Percentiles rank a stretch among this genome's conserved stretches.
Conservation (phyloP, 2,888 invertebrate genomes). For the Malthinus flaveolus region DNA sequence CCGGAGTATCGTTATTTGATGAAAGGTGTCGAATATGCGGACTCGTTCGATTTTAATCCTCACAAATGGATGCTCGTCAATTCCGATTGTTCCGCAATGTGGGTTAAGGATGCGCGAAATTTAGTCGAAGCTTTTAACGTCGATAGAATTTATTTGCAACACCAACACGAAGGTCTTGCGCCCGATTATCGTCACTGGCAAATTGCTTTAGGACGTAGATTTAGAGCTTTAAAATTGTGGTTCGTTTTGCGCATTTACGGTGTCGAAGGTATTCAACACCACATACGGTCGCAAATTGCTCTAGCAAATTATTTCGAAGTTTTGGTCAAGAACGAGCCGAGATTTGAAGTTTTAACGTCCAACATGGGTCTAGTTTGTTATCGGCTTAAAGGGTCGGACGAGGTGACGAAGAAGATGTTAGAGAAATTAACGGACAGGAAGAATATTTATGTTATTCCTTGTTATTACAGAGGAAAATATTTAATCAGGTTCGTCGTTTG, state of each 20-base stretch:
- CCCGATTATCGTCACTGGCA: conserved; percentile 81
- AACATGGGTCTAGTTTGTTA: conserved; percentile 80
- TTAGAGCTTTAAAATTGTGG: conserved; percentile 92
- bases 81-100: conserved; percentile 94
- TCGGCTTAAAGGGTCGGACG: conserved; percentile 75
- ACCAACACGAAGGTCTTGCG: conserved; percentile 66
- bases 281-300: conserved; percentile 73
- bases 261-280: conserved; percentile 73
- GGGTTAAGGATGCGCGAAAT: conserved; percentile 81
- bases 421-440: conserved; percentile 74
- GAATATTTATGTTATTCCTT: conserved; percentile 81
- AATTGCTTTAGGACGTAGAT: conserved; percentile 83
- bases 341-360: conserved; percentile 72
- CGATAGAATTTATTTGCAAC: conserved; percentile 84
- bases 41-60: conserved; percentile 92
- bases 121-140: conserved; percentile 87
- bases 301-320: conserved; percentile 80
- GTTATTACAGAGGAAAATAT: conserved; percentile 67
- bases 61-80: conserved; percentile 96
- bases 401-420: conserved; percentile 69
- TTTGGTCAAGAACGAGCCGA: conserved; percentile 67
- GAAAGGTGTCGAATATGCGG: conserved; percentile 76
- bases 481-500: conserved; percentile 84
- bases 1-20: conserved; percentile 86
- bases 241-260: conserved; percentile 85